These are phyloP conservation scores for Caenorhabditis becei DNA, from an alignment of 2,888 invertebrate genomes.

Conservation along the genomic window DNA sequence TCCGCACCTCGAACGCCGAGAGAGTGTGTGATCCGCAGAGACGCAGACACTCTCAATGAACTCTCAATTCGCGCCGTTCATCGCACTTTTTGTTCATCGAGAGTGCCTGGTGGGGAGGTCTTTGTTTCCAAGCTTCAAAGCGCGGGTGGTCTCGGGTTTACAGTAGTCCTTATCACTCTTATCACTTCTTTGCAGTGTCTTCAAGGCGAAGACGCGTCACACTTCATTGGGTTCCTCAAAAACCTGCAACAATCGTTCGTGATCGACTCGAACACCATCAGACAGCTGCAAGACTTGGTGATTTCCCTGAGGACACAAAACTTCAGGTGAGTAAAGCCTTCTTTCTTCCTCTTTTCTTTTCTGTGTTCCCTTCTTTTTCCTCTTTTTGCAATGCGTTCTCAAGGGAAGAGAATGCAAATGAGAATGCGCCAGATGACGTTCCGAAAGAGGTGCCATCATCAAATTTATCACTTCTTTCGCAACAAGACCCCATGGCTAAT, in stretches of 20 bases:
- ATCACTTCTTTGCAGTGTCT: slow-evolving; percentile 43
- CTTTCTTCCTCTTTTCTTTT: not conserved
- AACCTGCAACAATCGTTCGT: slow-evolving; percentile 59
- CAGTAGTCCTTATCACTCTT: slow-evolving; percentile 12
- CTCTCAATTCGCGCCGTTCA: slow-evolving; percentile 23
- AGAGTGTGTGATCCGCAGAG: slow-evolving; percentile 26
- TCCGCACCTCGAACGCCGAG: slow-evolving; percentile 24
- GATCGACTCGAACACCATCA: slow-evolving; percentile 68
- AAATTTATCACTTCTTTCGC: slow-evolving; percentile 47
- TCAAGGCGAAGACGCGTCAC: slow-evolving; percentile 61
- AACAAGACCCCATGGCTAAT: slow-evolving; percentile 21
- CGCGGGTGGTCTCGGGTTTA: not conserved
- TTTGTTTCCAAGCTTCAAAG: slow-evolving; percentile 8
- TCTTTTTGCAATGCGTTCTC: not conserved
- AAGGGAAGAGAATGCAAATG: slow-evolving; percentile 24
- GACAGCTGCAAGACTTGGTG: slow-evolving; percentile 75
- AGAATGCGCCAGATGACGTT: slow-evolving; percentile 24
- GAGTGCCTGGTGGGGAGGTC: slow-evolving; percentile 6
- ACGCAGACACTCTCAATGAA: slow-evolving; percentile 37
- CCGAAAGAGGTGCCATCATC: slow-evolving; percentile 10
- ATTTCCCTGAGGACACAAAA: slow-evolving; percentile 76
- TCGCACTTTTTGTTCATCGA: slow-evolving; percentile 23
- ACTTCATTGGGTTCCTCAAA: slow-evolving; percentile 55
- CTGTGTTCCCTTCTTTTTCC: not conserved
- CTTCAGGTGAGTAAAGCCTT: slow-evolving; percentile 62